These are phyloP conservation scores for Decapterus maruadsi DNA, from an alignment of 2,797 vertebrate species.

Conservation along the genomic window DNA sequence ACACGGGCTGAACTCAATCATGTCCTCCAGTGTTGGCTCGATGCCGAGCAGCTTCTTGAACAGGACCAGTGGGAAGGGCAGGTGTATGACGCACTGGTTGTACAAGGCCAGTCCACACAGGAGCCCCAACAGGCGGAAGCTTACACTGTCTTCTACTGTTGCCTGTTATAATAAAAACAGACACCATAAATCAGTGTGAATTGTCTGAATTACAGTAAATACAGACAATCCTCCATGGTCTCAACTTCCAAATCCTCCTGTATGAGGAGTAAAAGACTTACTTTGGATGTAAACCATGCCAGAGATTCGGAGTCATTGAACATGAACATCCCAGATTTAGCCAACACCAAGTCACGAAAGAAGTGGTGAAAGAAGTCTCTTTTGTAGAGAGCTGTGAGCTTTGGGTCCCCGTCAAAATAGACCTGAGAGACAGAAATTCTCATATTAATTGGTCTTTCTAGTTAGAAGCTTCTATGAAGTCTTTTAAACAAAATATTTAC, in stretches of 20 bases:
- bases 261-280: constrained; percentile 64
- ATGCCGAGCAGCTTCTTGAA: constrained; percentile 94
- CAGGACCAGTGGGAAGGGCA: constrained; percentile 94
- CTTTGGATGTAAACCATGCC: constrained; percentile 93
- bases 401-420: constrained; percentile 59
- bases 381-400: constrained; percentile 84
- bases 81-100: constrained; percentile 90
- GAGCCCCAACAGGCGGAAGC: constrained; percentile 91
- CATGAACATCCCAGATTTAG: constrained; percentile 89
- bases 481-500: constrained; percentile 53
- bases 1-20: constrained; percentile 89
- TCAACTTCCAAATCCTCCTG: background rate
- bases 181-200: background rate
- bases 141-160: constrained; percentile 83
- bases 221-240: background rate
- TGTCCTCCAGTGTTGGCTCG: constrained; percentile 89
- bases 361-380: constrained; percentile 92
- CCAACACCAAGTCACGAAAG: constrained; percentile 87
- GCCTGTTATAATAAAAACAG: constrained; percentile 61
- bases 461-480: background rate
- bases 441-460: background rate
- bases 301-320: constrained; percentile 90
- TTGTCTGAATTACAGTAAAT: background rate
- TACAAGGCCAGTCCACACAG: constrained; percentile 95
- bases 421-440: constrained; percentile 65